Percentiles rank a stretch among this genome's conserved stretches.
Conservation (phyloP, 2,888 invertebrate species). For the Noctua fimbriata region DNA sequence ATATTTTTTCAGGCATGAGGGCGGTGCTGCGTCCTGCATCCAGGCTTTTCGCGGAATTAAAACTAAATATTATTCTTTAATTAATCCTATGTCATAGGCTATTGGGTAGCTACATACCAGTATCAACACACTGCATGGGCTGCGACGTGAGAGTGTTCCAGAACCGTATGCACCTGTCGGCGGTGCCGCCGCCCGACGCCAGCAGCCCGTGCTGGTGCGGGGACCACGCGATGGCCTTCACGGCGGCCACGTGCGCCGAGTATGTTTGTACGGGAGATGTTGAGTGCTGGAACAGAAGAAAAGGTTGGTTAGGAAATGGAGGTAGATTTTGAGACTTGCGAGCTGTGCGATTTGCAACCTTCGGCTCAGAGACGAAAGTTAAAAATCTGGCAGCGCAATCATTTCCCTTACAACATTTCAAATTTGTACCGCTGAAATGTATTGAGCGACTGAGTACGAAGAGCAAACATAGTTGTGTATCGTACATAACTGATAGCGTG, state of each 20-base stretch:
- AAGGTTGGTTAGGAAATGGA: not conserved
- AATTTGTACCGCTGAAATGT: not conserved
- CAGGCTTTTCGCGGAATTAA: no score
- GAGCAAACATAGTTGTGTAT: not conserved
- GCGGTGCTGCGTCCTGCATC: no score
- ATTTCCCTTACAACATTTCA: not conserved
- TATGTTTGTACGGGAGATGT: slow-evolving; percentile 98
- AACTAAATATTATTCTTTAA: no score
- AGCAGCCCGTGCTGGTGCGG: slow-evolving; percentile 99
- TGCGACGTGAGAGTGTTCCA: slow-evolving; percentile 99
- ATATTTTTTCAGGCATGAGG: no score
- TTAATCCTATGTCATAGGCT: not conserved
- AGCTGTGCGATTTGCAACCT: not conserved
- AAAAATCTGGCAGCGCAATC: not conserved
- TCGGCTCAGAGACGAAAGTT: not conserved
- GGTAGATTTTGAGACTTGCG: not conserved
- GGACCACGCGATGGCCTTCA: slow-evolving; percentile 99
- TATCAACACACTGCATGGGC: slow-evolving; percentile 99
- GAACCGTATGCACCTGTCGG: slow-evolving; percentile 98
- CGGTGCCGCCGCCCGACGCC: slow-evolving; percentile 99
- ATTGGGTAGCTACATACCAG: slow-evolving; percentile 89
- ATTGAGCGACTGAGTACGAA: not conserved
- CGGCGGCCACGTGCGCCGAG: slow-evolving; percentile 98
- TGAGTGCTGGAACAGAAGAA: slow-evolving; percentile 91
- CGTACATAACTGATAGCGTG: no score